A percentile compares a stretch with the other conserved stretches of the same genome.
These are phyloP conservation scores for Lysandra coridon DNA, from an alignment of 2,888 invertebrate species.

Conservation along the genomic window DNA sequence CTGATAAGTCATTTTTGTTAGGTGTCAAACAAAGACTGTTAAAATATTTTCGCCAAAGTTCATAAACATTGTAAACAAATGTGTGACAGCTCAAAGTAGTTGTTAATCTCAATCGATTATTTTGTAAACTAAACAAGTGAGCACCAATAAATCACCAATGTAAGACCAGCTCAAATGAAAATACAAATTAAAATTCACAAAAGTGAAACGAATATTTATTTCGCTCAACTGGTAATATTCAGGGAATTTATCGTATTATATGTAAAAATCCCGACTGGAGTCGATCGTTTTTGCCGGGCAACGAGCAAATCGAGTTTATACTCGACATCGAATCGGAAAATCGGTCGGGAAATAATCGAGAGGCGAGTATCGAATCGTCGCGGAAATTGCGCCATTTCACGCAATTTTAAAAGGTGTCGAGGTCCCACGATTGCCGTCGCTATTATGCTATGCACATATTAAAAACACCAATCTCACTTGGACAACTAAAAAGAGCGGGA, in stretches of 20 bases:
- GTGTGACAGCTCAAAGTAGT: not conserved
- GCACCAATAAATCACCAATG: not conserved
- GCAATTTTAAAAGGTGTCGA: slow-evolving; percentile 57
- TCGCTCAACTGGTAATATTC: slow-evolving; percentile 12
- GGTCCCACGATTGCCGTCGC: slow-evolving; percentile 35
- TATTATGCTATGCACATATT: slow-evolving; percentile 36
- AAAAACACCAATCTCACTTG: slow-evolving; percentile 35
- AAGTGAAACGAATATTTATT: slow-evolving; percentile 9
- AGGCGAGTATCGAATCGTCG: slow-evolving; percentile 56
- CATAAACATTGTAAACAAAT: not conserved
- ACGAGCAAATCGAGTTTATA: slow-evolving; percentile 48
- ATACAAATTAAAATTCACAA: slow-evolving; percentile 11
- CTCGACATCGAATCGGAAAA: slow-evolving; percentile 56
- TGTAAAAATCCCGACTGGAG: slow-evolving; percentile 25
- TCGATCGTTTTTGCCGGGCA: slow-evolving; percentile 26
- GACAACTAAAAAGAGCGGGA: slow-evolving; percentile 29
- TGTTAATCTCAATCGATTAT: not conserved
- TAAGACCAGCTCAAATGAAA: slow-evolving; percentile 8
- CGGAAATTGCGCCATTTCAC: slow-evolving; percentile 70
- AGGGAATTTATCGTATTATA: slow-evolving; percentile 26
- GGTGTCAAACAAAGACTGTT: too few relatives aligned
- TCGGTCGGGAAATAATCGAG: slow-evolving; percentile 65
- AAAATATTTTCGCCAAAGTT: too few relatives aligned
- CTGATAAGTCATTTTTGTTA: too few relatives aligned
- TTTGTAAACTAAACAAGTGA: slow-evolving; percentile 4